Evolutionary conservation across 2,797 vertebrate genomes (phyloP), one percentile per base, ranked within the genome.

Genomic region (Hypotaenidia philippensis): DNA sequence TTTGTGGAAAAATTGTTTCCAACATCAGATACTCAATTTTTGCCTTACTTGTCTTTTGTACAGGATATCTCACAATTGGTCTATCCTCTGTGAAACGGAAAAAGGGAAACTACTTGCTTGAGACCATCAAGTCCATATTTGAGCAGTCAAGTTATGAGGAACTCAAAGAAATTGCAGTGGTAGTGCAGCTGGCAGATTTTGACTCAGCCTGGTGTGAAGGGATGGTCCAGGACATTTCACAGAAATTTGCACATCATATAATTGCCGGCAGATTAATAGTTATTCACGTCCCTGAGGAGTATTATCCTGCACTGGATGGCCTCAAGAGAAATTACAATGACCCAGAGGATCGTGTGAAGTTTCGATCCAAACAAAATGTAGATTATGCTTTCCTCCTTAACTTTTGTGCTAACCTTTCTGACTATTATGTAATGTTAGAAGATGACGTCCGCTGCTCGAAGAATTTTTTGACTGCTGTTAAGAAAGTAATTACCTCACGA

Each of bases 71-170:
- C 79, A 99, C 99, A 74, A 99, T 99, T 75, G 99, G 99, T 56
- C 94, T 99, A 61, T 99, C 99, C 10, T 99, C 99, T 38, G 99
- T 99, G 52, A 99, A 99, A 95, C 97, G 99, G 83, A 99, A 99
- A 98, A 99, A 98, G 90, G 99, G 99, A 68, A 99, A 99, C 89
- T 99, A 99, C 96, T 98, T 99, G 36, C 98, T 99, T 70, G 99
- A 99, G 89, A 99, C 99, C 13, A 99, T 99, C 97, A 99, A 99
- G 83, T 99, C 99, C 38, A 99, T 99, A 98, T 99, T 99, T 97
- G 99, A 99, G 86, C 99, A 99, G 96, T 99, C 99, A 92, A 99
- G 99, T 91, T 99, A 99, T 7, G 99, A 99, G 96, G 99, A 99
- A 38, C 98, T 99, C 70, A 99, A 99, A 84, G 99, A 99, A 98